Conservation (phyloP, 2,797 vertebrate genomes). For the Malacoraja senta region DNA sequence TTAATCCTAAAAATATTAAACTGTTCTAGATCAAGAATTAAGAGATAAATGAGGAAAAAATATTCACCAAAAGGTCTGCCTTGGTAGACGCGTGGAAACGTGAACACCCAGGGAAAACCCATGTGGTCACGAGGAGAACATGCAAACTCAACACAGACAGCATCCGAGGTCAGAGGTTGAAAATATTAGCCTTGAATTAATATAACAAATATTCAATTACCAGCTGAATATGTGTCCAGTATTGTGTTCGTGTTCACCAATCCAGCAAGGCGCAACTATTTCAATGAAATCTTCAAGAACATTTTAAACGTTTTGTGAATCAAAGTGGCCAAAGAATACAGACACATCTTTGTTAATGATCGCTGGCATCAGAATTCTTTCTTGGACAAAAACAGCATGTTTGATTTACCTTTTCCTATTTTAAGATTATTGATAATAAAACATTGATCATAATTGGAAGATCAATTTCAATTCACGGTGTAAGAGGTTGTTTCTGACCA, state of each 20-base stretch:
- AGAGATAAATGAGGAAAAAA: not conserved
- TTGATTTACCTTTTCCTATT: not conserved
- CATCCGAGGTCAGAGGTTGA: not conserved
- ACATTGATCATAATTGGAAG: not conserved
- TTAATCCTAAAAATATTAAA: not conserved
- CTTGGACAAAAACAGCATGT: not conserved
- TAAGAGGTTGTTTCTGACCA: not conserved
- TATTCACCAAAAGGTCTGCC: not conserved
- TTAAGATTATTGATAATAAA: not conserved
- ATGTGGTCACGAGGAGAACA: too few relatives aligned
- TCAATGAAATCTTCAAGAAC: not conserved
- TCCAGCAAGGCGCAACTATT: not conserved
- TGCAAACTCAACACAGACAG: too few relatives aligned
- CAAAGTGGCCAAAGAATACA: not conserved
- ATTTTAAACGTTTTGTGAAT: not conserved
- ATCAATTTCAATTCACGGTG: not conserved
- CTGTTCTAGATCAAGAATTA: not conserved
- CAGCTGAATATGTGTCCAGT: not conserved
- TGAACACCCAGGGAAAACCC: too few relatives aligned
- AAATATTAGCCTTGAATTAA: not conserved
- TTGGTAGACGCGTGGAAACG: not conserved
- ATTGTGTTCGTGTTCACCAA: not conserved
- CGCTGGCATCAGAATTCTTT: not conserved
- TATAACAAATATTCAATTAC: not conserved
- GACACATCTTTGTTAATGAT: not conserved